Evolutionary conservation across 2,113 vertebrate species (phyloP).

Genomic region (Trogon surrucura): DNA sequence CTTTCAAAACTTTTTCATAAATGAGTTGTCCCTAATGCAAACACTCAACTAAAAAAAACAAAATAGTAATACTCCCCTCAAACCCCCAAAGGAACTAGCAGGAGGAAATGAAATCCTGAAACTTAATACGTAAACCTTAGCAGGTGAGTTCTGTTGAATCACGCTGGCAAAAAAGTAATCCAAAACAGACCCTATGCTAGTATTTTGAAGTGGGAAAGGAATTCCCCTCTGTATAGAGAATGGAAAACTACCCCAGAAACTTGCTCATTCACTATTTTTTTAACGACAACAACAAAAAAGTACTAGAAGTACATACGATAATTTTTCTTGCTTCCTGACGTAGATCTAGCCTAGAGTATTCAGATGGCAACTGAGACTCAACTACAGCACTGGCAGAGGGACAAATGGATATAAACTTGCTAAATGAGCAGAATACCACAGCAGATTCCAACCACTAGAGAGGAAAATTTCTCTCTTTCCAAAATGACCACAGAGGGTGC

Average conservation of each 20-base stretch:
- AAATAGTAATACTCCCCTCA: too few species aligned
- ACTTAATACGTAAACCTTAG: background rate
- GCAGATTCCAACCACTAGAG: background rate
- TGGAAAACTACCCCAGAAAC: background rate
- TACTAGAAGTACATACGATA: accelerated
- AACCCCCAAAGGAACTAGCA: background rate
- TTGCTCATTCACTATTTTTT: background rate
- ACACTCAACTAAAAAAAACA: background rate
- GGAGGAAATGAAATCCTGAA: background rate
- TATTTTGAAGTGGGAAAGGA: background rate
- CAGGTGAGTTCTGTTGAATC: background rate
- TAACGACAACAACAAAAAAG: background rate
- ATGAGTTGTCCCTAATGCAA: background rate
- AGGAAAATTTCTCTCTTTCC: background rate
- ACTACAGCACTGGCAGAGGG: background rate
- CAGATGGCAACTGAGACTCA: background rate
- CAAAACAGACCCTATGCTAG: background rate
- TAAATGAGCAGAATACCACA: background rate
- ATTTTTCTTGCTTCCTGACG: background rate
- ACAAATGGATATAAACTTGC: background rate
- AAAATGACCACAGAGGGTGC: background rate
- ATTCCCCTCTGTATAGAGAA: background rate
- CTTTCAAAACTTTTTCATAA: background rate
- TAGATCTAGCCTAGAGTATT: background rate
- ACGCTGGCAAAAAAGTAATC: background rate